Conservation (phyloP, 2,888 invertebrate species). For the Andrena bicolor region DNA sequence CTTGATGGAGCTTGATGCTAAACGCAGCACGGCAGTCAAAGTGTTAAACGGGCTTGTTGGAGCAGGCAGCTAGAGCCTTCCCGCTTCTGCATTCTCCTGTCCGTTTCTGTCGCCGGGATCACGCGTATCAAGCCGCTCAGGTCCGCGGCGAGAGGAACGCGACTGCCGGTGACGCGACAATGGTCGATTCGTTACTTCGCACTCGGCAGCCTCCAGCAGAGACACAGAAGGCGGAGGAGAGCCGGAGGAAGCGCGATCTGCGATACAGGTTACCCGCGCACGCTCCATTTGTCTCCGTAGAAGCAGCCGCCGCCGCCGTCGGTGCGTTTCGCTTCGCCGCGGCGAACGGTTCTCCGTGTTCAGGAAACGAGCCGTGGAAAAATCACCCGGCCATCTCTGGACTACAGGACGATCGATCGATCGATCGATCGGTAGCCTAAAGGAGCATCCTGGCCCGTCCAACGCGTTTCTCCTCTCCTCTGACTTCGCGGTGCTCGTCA, state of each 20-base stretch:
- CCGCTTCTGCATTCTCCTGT: slow-evolving; percentile 55
- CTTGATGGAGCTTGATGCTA: slow-evolving; percentile 5
- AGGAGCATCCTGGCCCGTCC: slow-evolving; percentile 40
- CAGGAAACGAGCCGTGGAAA: slow-evolving; percentile 44
- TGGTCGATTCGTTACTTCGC: slow-evolving; percentile 72
- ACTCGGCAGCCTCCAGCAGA: slow-evolving; percentile 50
- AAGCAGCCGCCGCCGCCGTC: slow-evolving; percentile 46
- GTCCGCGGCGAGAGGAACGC: slow-evolving; percentile 43
- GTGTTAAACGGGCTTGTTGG: slow-evolving; percentile 1
- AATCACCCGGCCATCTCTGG: slow-evolving; percentile 40
- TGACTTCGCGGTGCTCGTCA: no score
- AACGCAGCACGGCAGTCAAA: slow-evolving; percentile 3
- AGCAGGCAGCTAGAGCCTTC: slow-evolving; percentile 17
- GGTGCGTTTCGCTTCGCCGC: slow-evolving; percentile 28
- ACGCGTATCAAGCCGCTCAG: slow-evolving; percentile 38
- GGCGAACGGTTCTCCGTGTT: slow-evolving; percentile 31
- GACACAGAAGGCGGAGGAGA: slow-evolving; percentile 30
- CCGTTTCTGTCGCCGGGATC: slow-evolving; percentile 50
- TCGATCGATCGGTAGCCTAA: slow-evolving; percentile 15
- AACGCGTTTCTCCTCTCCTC: not conserved
- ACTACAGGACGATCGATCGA: slow-evolving; percentile 17
- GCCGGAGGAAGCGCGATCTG: slow-evolving; percentile 45
- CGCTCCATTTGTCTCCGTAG: slow-evolving; percentile 74
- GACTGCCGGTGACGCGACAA: slow-evolving; percentile 67
- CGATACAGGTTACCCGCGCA: slow-evolving; percentile 54